Evolutionary conservation across 2,797 vertebrate genomes (phyloP), one percentile per base, ranked within the genome.

Genomic region (Hirundo rustica): DNA sequence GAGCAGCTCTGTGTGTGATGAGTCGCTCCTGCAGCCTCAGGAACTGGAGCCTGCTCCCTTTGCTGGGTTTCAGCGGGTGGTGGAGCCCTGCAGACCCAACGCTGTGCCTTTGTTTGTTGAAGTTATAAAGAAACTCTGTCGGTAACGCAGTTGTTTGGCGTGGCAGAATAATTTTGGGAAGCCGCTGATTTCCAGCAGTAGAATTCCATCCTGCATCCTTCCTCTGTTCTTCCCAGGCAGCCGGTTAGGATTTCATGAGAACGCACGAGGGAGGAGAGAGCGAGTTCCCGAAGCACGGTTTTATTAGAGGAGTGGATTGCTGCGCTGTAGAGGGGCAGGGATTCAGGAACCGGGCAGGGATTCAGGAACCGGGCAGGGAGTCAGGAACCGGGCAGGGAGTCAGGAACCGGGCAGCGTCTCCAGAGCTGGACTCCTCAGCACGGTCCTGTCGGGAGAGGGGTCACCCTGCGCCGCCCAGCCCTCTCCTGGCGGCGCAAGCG

Each of bases 251-350:
- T 84, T 93, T 82, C 32, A 47, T 22, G 74, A 62, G 71, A 60
- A 34, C 18, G n/a, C n/a, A 17, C 0, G 9, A 57, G 60, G 55
- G 85, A 76, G 53, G 54, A 65, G 64, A 38, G 29, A 55, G 34
- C 16, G 32, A 42, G 64, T n/a, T 23, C 44, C 10, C 18, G 70
- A 70, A 26, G 0, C 4, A 0, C 5, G 32, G 9, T 26, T 68
- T 66, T 34, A 60, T 70, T 44, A 19, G 50, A 74, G 8, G 29
- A 60, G 36, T 29, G 26, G 62, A 60, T 40, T 2, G 21, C 62
- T 65, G 1, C 2, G 0, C 1, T 30, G 50, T 12, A 14, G 48
- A 6, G 17, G 1, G 71, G 29, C 17, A 5, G 38, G 11, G 27
- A 6, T 3, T 8, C 7, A 16, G 83, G 47, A 36, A 36, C 36